Evolutionary conservation across 1,140 invertebrate genomes (phyloP).

Genomic region (Plectrocnemia conspersa): DNA sequence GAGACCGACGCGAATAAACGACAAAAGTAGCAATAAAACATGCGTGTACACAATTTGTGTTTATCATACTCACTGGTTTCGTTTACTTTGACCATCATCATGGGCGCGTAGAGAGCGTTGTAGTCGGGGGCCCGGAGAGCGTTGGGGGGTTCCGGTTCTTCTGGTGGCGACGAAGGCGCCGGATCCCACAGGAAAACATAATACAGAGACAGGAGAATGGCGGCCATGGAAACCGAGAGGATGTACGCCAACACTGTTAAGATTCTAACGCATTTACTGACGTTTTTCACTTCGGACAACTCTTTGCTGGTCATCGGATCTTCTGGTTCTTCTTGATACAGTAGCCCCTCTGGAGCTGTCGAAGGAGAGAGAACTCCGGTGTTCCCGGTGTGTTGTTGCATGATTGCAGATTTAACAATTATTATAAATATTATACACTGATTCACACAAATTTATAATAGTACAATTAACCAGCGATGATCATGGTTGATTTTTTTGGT

Average conservation of each 20-base stretch:
- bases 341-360: conserved; percentile 12
- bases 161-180: conserved; percentile 41
- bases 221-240: conserved; percentile 88
- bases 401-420: too few relatives aligned
- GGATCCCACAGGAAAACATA: conserved; percentile 83
- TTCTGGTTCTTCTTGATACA: conserved; percentile 34
- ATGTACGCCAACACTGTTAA: conserved; percentile 93
- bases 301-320: conserved; percentile 52
- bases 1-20: too few relatives aligned
- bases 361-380: conserved; percentile 26
- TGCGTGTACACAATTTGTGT: too few relatives aligned
- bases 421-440: too few relatives aligned
- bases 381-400: too few relatives aligned
- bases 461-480: too few relatives aligned
- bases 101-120: too few relatives aligned
- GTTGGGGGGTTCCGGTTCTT: conserved; percentile 33
- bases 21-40: too few relatives aligned
- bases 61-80: not conserved
- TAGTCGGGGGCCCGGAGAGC: conserved; percentile 15
- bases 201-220: conserved; percentile 83
- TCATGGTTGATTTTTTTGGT: too few relatives aligned
- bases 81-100: too few relatives aligned
- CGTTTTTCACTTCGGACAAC: conserved; percentile 66
- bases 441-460: too few relatives aligned
- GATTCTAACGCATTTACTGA: conserved; percentile 79